Evolutionary conservation across 2,113 vertebrate genomes (phyloP), one percentile per base, ranked within the genome.

Genomic region (Leptobrachium leishanense): DNA sequence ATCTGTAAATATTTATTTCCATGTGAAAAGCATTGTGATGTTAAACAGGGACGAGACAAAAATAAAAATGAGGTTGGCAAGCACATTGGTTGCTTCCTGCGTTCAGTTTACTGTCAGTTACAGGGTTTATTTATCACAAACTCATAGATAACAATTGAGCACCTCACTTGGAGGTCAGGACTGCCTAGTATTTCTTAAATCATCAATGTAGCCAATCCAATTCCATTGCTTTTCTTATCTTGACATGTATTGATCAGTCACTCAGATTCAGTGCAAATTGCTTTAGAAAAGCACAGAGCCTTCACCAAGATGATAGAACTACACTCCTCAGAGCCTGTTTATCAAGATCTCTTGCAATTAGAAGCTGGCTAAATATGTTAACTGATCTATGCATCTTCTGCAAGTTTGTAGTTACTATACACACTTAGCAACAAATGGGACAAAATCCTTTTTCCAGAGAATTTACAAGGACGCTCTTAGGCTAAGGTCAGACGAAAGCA

Each of bases 201-300:
- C 77, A 68, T 80, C 70, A 57, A 59, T 54, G 50, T 73, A 20
- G 77, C 77, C 74, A 70, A 80, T 74, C 70, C 70, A 74, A 73
- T 80, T 73, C 59, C 71, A 80, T 80, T 74, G 70, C 70, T 80
- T 80, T 74, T 73, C 77, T 80, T 80, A 80, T 80, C 77, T 80
- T 80, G 77, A 80, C 77, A 80, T 80, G 73, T 80, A 80, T 80
- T 80, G 77, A 80, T 80, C 70, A 67, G 70, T 65, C 70, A 66
- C 70, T 79, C 77, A 80, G 77, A 80, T 80, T 80, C 62, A 67
- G 70, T 74, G 64, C 63, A 73, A 80, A 80, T 74, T 80, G 77
- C 77, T 67, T 80, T 73, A 64, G 70, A 80, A 67, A 67, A 74
- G 59, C 77, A 39, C 15, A 62, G 44, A 72, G 77, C 63, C 62